Base-by-base conservation (phyloP, 2,888 invertebrate species). In the Colletes collaris region DNA sequence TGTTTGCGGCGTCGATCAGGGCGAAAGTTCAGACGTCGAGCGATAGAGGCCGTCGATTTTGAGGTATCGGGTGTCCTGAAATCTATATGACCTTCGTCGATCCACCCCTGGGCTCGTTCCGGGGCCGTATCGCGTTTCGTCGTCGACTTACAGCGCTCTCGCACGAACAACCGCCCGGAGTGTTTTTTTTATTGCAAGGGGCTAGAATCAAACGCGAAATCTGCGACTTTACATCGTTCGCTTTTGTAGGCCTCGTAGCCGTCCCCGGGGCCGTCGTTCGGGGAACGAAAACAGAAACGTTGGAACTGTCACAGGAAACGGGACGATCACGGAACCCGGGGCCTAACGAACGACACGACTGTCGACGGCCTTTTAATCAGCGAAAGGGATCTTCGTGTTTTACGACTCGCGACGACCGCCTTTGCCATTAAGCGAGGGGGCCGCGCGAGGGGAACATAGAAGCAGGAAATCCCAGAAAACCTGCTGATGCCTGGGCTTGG, bases 351-450 rank as follows among this genome's bases (percentile, higher is more conserved):
- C 73, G 66, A 79, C 83, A 59, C 67, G 79, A 79, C 74, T 76
- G 81, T 74, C 76, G 82, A 83, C 76, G 81, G 75, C 50, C 71
- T 64, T 79, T 77, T 83, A 86, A 86, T 86, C 86, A 76, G 72
- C 66, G 72, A 62, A 68, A 85, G 77, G 79, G 72, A 86, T 86
- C 86, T 82, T 76, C 70, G 60, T 83, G 85, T 81, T 81, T 85
- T 81, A 79, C 84, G 85, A 85, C 80, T 75, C 81, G 81, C 79
- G 76, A 84, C 78, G 64, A 66, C 81, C 79, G 76, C 78, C 67
- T 65, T 46, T 46, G 72, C 60, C 69, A 44, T 70, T 67, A 59
- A 55, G 58, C 65, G 4, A 7, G 5, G 27, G 49, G 37, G 40
- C 59, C 16, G 44, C 53, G 27, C 27, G 49, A 78, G 52, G 53